phyloP scores from a whole-genome alignment of 2,113 vertebrate species.

The Dinomys branickii region DNA sequence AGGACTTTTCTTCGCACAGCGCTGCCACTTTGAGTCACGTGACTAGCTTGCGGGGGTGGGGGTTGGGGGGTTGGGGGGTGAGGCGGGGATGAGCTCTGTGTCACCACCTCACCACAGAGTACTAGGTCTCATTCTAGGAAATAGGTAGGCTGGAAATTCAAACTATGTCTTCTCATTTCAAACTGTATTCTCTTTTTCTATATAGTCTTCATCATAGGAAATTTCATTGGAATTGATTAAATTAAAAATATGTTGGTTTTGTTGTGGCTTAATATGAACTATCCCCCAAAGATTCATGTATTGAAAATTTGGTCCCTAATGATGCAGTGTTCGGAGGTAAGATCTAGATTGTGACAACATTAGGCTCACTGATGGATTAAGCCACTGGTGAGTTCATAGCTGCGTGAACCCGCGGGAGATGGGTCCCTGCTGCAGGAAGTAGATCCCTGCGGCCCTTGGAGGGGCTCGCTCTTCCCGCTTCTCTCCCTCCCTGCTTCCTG shows the following conservation, averaged over 20 bases:
- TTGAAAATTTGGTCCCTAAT: background rate
- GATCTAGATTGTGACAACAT: background rate
- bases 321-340: background rate
- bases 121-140: background rate
- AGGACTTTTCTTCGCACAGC: background rate
- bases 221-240: slow-evolving; percentile 9
- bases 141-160: background rate
- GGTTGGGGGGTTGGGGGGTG: no score
- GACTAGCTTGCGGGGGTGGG: no score
- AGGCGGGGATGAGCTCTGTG: background rate
- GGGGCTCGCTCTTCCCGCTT: background rate
- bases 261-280: background rate
- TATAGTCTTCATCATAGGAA: background rate
- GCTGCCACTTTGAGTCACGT: background rate
- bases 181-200: background rate
- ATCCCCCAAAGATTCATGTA: background rate
- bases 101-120: background rate
- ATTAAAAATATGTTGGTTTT: background rate
- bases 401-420: background rate
- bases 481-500: background rate
- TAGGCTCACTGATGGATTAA: background rate
- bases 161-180: background rate
- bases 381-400: background rate
- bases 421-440: background rate
- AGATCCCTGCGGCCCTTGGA: background rate